These are phyloP conservation scores for Ageneiosus marmoratus DNA, from an alignment of 2,113 vertebrate genomes.

Conservation along the genomic window DNA sequence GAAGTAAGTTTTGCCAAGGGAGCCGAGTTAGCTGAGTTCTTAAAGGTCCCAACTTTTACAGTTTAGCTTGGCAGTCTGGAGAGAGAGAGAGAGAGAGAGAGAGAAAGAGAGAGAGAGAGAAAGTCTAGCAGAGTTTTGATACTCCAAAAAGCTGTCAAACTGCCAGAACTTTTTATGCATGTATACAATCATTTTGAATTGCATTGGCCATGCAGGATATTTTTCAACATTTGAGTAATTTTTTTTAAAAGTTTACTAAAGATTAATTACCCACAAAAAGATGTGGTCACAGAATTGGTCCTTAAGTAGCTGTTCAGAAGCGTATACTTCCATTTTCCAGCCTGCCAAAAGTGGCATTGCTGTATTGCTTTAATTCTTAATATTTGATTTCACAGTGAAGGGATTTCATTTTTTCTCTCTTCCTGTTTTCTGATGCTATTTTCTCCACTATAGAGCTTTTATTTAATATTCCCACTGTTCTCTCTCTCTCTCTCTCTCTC, in stretches of 20 bases:
- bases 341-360: neutral
- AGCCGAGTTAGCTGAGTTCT: constrained; percentile 26
- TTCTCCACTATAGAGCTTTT: neutral
- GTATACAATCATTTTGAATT: neutral
- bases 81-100: constrained; percentile 2
- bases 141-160: constrained; percentile 23
- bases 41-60: constrained; percentile 28
- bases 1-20: constrained; percentile 18
- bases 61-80: constrained; percentile 39
- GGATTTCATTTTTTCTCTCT: neutral
- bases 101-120: constrained; percentile 10
- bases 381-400: constrained; percentile 7
- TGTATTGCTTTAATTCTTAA: constrained; percentile 18
- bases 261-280: constrained; percentile 14
- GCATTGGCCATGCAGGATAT: neutral
- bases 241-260: neutral
- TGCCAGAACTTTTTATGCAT: constrained; percentile 8
- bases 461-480: constrained; percentile 9
- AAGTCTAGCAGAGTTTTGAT: constrained; percentile 4
- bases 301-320: neutral
- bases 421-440: neutral
- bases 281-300: neutral
- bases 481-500: constrained; percentile 17
- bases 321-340: neutral
- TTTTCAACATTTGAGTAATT: neutral